Evolutionary conservation across 2,113 vertebrate species (phyloP), one percentile per base, ranked within the genome.

Genomic region (Apaloderma vittatum): DNA sequence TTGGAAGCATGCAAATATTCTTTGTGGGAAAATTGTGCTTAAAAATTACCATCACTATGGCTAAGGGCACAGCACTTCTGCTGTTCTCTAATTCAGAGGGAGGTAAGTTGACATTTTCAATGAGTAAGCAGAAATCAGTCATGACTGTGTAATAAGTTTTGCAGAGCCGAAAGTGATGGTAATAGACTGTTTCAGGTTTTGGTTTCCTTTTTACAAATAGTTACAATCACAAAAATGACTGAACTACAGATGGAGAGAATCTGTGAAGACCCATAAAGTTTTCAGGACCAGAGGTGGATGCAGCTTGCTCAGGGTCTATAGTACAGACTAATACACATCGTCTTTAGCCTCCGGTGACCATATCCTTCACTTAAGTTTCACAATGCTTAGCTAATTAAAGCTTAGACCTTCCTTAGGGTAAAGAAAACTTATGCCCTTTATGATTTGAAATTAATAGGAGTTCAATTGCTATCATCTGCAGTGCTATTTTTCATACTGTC

Each of bases 341-440:
- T 81, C 80, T 80, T 88, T 68, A 93, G 37, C 61, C 19, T 71
- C 48, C 78, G 51, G 26, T 72, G 82, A 90, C 32, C 12, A 49
- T 18, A 86, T 61, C 73, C 37, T 57, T 80, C 67, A 23, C 15
- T 79, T 15, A 86, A 61, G 32, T 71, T 81, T 22, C 48, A 74
- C 27, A 86, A 67, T 49, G 75, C 7, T 72, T 32, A 92, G 61
- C 43, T 81, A 88, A 86, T 90, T 84, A 91, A 82, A 92, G 19
- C 49, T 81, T 67, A 92, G 72, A 71, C 12, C 30, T 80, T 90
- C 94, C 96, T 93, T 78, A 85, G 34, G 21, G 36, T 72, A 92
- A 96, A 95, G 75, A 90, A 96, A 74, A 90, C 24, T n/a, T 70
- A 84, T 37, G 18, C 43, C 73, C 67, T 88, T 96, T 74, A 80